phyloP scores from a whole-genome alignment of 2,888 invertebrate genomes.

The Agrypnus murinus region DNA sequence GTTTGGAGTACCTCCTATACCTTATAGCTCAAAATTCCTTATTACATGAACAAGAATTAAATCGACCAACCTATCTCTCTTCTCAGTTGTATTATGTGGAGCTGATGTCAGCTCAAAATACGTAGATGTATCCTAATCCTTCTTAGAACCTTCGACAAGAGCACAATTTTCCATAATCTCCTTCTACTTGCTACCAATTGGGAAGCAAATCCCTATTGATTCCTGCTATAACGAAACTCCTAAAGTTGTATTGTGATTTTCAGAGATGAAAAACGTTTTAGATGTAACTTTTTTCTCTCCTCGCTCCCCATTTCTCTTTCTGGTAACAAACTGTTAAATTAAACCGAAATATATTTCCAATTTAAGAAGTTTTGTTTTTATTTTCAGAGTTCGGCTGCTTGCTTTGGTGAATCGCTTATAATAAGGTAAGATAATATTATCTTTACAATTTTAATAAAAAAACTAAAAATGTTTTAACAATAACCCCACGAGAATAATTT shows the following conservation, averaged over 20 bases:
- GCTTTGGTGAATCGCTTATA: too few relatives aligned
- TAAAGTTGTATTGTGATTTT: conserved; percentile 34
- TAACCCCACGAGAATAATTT: too few relatives aligned
- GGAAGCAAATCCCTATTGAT: conserved; percentile 36
- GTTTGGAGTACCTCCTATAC: background rate
- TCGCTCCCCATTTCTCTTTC: too few relatives aligned
- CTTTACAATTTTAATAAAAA: too few relatives aligned
- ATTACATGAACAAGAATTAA: conserved; percentile 9
- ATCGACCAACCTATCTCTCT: background rate
- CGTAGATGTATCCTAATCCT: conserved; percentile 37
- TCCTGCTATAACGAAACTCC: conserved; percentile 21
- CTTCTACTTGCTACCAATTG: conserved; percentile 37
- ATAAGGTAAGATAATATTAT: too few relatives aligned
- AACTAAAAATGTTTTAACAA: too few relatives aligned
- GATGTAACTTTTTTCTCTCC: too few relatives aligned
- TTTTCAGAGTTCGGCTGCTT: too few relatives aligned
- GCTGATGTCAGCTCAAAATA: conserved; percentile 28
- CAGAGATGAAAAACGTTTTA: background rate
- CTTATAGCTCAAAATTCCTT: conserved; percentile 4
- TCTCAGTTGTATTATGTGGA: conserved; percentile 17
- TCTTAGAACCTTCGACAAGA: conserved; percentile 38
- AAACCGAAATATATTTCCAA: too few relatives aligned
- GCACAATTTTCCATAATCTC: conserved; percentile 40
- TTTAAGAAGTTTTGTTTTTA: too few relatives aligned
- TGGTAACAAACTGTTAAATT: too few relatives aligned